A percentile compares a stretch with the other conserved stretches of the same genome.
Conservation (phyloP, 2,888 invertebrate genomes). For the Artemia sinica region DNA sequence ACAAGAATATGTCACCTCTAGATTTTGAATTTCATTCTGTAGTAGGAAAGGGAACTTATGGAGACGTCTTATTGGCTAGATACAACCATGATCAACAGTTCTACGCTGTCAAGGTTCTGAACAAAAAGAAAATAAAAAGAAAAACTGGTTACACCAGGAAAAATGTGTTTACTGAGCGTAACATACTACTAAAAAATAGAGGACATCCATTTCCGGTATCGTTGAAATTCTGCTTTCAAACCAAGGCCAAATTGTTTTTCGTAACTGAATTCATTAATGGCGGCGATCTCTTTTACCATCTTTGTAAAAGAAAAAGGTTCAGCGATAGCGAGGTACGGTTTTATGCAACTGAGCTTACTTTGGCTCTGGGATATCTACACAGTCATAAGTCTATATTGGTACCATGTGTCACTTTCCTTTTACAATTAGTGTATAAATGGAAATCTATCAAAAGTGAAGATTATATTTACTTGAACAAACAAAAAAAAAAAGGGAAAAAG, state of each 20-base stretch:
- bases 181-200: conserved; percentile 40
- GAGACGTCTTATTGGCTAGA: conserved; percentile 39
- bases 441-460: too few relatives aligned
- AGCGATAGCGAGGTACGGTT: conserved; percentile 39
- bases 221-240: conserved; percentile 44
- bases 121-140: conserved; percentile 32
- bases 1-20: conserved; percentile 30
- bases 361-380: conserved; percentile 43
- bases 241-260: conserved; percentile 43
- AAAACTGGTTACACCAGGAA: conserved; percentile 36
- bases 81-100: conserved; percentile 37
- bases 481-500: too few relatives aligned
- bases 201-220: conserved; percentile 44
- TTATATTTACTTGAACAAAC: too few relatives aligned
- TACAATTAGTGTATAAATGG: too few relatives aligned
- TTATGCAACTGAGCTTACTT: conserved; percentile 43
- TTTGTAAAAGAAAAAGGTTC: conserved; percentile 41
- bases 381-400: too few relatives aligned
- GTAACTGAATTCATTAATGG: conserved; percentile 45
- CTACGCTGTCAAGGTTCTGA: conserved; percentile 42
- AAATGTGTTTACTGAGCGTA: conserved; percentile 45
- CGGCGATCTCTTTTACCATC: conserved; percentile 45
- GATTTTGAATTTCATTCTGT: conserved; percentile 43
- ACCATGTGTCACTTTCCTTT: too few relatives aligned
- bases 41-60: conserved; percentile 44